phyloP scores from a whole-genome alignment of 92 coral and sea anemone genomes.

The Porites divaricata region DNA sequence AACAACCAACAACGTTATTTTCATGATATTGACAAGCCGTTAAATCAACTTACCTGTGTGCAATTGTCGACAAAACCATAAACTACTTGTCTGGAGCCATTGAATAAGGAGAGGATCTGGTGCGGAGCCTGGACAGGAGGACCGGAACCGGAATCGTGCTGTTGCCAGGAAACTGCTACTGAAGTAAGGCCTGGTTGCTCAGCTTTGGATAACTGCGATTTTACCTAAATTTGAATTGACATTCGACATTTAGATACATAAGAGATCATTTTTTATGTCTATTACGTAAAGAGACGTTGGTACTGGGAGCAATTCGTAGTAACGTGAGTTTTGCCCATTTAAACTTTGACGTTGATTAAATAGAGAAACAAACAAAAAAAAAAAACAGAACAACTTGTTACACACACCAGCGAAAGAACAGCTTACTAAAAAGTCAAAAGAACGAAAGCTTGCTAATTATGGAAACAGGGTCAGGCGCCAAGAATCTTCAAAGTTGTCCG shows the following conservation, averaged over 20 bases:
- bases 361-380: no score
- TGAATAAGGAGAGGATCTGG: constrained; percentile 87
- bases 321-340: no score
- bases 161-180: constrained; percentile 98
- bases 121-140: constrained; percentile 95
- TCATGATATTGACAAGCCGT: background rate
- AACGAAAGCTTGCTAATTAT: no score
- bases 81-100: constrained; percentile 94
- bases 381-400: background rate
- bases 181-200: constrained; percentile 97
- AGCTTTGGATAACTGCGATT: constrained; percentile 75
- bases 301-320: no score
- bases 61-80: constrained; percentile 95
- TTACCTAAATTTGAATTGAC: constrained; percentile 56
- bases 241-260: background rate
- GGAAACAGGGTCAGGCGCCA: no score
- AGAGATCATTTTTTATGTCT: no score
- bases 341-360: no score
- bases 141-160: constrained; percentile 79
- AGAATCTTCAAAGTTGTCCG: no score
- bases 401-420: background rate
- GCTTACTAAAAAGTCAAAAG: background rate
- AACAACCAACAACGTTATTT: background rate
- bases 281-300: no score
- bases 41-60: constrained; percentile 75